A percentile compares a stretch with the other conserved stretches of the same genome.
Evolutionary conservation across 2,113 vertebrate genomes (phyloP).

Genomic region (Litocranius walleri): DNA sequence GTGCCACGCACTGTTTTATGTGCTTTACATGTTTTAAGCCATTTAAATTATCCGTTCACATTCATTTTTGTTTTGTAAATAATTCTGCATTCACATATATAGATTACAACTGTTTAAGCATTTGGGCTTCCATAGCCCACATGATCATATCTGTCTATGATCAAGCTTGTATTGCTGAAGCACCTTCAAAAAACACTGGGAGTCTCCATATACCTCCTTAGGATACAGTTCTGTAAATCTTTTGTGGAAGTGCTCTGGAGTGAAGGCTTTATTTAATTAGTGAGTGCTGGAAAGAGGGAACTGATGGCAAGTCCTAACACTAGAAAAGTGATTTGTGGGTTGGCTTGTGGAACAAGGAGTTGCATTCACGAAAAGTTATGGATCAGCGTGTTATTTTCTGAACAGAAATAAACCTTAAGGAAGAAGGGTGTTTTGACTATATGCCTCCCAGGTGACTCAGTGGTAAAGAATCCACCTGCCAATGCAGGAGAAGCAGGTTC

Average conservation of each 20-base stretch:
- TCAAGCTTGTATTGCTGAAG: neutral
- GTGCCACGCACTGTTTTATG: neutral
- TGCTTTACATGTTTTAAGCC: neutral
- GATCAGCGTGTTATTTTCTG: neutral
- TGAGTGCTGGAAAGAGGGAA: neutral
- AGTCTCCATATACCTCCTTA: neutral
- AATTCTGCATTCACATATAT: neutral
- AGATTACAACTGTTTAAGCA: neutral
- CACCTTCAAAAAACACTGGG: neutral
- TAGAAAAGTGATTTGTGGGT: neutral
- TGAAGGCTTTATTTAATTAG: neutral
- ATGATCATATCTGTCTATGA: neutral
- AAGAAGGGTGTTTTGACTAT: neutral
- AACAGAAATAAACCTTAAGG: conserved; percentile 9
- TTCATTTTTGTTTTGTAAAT: neutral
- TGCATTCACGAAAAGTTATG: neutral
- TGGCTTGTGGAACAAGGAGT: neutral
- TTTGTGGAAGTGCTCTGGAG: neutral
- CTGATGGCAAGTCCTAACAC: neutral
- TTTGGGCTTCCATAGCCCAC: neutral
- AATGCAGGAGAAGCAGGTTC: neutral
- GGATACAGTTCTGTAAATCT: neutral
- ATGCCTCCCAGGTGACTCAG: neutral
- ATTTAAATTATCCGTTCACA: neutral
- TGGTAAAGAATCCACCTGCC: neutral